These are phyloP conservation scores for Apogon talboti DNA, from an alignment of 2,797 vertebrate species.

Conservation along the genomic window DNA sequence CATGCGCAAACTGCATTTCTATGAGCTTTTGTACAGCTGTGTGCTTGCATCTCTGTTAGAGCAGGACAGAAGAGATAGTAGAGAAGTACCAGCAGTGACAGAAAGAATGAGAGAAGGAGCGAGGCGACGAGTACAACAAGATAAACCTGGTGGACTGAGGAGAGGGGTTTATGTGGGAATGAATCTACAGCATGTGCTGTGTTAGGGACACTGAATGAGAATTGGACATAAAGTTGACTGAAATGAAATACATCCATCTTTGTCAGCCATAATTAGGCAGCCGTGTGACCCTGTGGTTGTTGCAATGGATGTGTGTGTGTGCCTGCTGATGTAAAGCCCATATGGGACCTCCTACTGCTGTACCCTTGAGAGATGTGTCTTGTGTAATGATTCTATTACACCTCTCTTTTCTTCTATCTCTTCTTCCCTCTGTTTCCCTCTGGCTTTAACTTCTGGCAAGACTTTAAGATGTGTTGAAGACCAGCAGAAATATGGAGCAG, in stretches of 20 bases:
- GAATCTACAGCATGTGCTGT: slow-evolving; percentile 30
- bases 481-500: slow-evolving; percentile 48
- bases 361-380: slow-evolving; percentile 78
- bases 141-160: slow-evolving; percentile 46
- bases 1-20: not conserved
- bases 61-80: not conserved
- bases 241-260: slow-evolving; percentile 79
- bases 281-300: slow-evolving; percentile 66
- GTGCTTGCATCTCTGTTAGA: not conserved
- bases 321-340: slow-evolving; percentile 69
- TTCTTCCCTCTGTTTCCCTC: slow-evolving; percentile 45
- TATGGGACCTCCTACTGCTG: slow-evolving; percentile 76
- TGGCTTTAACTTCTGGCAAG: slow-evolving; percentile 69
- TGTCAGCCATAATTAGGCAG: slow-evolving; percentile 73
- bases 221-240: slow-evolving; percentile 70
- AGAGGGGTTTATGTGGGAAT: slow-evolving; percentile 47
- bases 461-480: slow-evolving; percentile 54
- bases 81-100: slow-evolving; percentile 19
- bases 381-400: slow-evolving; percentile 75
- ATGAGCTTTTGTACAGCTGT: not conserved
- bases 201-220: slow-evolving; percentile 52
- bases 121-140: slow-evolving; percentile 11
- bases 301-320: slow-evolving; percentile 57
- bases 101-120: slow-evolving; percentile 24
- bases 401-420: slow-evolving; percentile 58